These are phyloP conservation scores for Anguilla japonica DNA, from an alignment of 2,113 vertebrate species.

Conservation along the genomic window DNA sequence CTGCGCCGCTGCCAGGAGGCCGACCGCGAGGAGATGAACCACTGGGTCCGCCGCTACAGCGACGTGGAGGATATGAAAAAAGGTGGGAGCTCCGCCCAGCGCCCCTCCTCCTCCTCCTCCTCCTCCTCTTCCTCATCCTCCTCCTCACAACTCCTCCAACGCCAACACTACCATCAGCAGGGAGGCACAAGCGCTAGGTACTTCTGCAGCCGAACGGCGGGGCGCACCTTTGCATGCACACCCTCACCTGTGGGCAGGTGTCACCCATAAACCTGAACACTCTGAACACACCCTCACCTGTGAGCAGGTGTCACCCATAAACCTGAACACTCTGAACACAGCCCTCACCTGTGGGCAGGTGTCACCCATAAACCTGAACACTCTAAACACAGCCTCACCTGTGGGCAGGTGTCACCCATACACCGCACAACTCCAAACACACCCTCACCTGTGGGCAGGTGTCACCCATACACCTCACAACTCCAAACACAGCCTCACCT, in stretches of 20 bases:
- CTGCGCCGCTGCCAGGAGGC: constrained; percentile 95
- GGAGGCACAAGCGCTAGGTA: constrained; percentile 83
- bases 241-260: background rate
- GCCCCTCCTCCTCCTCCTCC: constrained; percentile 72
- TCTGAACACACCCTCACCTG: background rate
- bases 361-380: no score
- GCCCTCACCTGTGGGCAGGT: no score
- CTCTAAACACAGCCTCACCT: no score
- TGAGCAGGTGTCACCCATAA: background rate
- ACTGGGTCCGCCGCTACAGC: constrained; percentile 91
- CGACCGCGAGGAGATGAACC: constrained; percentile 93
- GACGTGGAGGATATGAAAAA: constrained; percentile 92
- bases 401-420: no score
- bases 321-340: no score
- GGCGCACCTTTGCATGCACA: background rate
- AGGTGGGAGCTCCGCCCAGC: constrained; percentile 72
- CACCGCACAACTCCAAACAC: no score
- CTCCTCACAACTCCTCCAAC: constrained; percentile 45
- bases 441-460: no score
- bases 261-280: background rate
- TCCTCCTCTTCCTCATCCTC: constrained; percentile 69
- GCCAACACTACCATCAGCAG: constrained; percentile 75
- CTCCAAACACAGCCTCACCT: no score
- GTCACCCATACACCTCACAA: no score
- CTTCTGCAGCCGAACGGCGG: constrained; percentile 58